A percentile compares a stretch with the other conserved stretches of the same genome.
Conservation (phyloP, 1,140 invertebrate genomes). For the Halictus rubicundus region DNA sequence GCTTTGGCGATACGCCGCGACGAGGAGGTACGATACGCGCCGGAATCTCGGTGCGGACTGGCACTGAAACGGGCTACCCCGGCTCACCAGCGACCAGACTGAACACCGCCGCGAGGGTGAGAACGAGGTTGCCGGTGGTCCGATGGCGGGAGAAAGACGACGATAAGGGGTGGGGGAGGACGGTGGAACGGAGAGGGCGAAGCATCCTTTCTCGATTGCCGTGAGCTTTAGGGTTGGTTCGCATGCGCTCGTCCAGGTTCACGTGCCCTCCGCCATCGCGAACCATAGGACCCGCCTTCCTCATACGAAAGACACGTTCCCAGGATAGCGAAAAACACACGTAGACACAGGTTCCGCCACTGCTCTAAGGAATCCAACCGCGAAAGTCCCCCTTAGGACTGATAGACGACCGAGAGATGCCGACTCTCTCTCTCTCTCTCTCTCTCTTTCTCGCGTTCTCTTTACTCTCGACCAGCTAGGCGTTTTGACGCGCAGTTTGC, state of each 20-base stretch:
- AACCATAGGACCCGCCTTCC: slow-evolving; percentile 69
- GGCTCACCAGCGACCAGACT: slow-evolving; percentile 53
- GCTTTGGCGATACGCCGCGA: slow-evolving; percentile 70
- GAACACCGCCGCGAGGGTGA: slow-evolving; percentile 52
- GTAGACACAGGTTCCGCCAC: slow-evolving; percentile 44
- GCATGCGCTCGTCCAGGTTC: slow-evolving; percentile 71
- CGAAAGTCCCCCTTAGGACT: slow-evolving; percentile 49
- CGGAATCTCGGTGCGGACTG: slow-evolving; percentile 77
- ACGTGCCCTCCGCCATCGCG: slow-evolving; percentile 73
- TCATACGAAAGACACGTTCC: slow-evolving; percentile 64
- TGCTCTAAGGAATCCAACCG: slow-evolving; percentile 53
- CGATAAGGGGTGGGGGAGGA: background rate
- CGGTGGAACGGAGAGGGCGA: slow-evolving; percentile 6
- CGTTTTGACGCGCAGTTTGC: background rate
- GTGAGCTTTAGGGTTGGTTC: slow-evolving; percentile 69
- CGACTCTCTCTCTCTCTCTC: background rate
- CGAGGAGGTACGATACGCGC: slow-evolving; percentile 70
- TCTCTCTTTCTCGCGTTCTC: background rate
- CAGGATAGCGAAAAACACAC: slow-evolving; percentile 64
- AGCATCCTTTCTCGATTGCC: slow-evolving; percentile 64
- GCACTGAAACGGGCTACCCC: slow-evolving; percentile 61
- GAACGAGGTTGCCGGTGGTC: slow-evolving; percentile 32
- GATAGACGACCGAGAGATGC: slow-evolving; percentile 50
- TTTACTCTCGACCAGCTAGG: too few relatives aligned
- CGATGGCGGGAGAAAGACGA: background rate